phyloP scores from a whole-genome alignment of 1,140 invertebrate genomes.

The Pogonognathellus flavescens region DNA sequence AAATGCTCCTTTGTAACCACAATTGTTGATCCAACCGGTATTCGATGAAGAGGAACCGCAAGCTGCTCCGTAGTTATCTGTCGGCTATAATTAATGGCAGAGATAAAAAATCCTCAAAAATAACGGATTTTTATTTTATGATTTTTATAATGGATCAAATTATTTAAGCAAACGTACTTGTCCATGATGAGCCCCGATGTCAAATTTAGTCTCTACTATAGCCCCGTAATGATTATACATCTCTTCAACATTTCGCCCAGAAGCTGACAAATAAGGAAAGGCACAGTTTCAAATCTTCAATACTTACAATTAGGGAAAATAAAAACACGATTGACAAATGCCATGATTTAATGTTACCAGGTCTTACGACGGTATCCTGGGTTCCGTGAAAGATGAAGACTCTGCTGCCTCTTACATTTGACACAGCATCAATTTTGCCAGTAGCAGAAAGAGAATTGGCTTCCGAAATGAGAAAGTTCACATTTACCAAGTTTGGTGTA shows the following conservation, averaged over 20 bases:
- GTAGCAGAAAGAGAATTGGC: slow-evolving; percentile 64
- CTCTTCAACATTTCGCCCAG: slow-evolving; percentile 68
- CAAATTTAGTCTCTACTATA: slow-evolving; percentile 68
- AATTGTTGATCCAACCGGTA: slow-evolving; percentile 69
- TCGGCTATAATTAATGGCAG: slow-evolving; percentile 67
- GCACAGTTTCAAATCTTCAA: too few relatives aligned
- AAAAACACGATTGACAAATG: too few relatives aligned
- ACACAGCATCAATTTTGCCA: slow-evolving; percentile 69
- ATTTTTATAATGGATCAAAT: background rate
- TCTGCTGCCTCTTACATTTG: slow-evolving; percentile 68
- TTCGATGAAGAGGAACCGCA: slow-evolving; percentile 66
- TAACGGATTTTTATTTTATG: background rate
- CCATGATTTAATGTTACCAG: slow-evolving; percentile 67
- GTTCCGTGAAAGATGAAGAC: slow-evolving; percentile 70
- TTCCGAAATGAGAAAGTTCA: slow-evolving; percentile 64
- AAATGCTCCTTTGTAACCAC: slow-evolving; percentile 70
- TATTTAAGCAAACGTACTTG: slow-evolving; percentile 65
- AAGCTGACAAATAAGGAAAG: slow-evolving; percentile 59
- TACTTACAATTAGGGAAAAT: too few relatives aligned
- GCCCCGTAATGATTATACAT: slow-evolving; percentile 69
- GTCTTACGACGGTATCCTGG: slow-evolving; percentile 69
- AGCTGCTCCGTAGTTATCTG: slow-evolving; percentile 69
- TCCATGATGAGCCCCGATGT: slow-evolving; percentile 68
- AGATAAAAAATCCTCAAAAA: too few relatives aligned
- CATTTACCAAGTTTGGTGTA: slow-evolving; percentile 67